Evolutionary conservation across 2,888 invertebrate species (phyloP).

Genomic region (Copidosoma aretas): DNA sequence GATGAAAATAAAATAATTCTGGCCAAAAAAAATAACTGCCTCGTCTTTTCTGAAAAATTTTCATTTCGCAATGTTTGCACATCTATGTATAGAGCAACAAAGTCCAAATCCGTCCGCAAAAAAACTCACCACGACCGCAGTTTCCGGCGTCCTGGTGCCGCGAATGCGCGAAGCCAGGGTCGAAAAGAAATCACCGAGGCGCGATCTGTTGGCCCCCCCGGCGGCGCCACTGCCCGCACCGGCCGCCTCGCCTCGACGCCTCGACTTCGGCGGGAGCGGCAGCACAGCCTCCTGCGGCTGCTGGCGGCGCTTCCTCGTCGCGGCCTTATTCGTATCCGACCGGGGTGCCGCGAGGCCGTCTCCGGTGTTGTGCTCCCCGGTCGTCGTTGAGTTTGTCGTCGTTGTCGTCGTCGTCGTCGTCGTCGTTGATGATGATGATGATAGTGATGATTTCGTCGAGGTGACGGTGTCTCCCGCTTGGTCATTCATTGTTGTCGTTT

Average conservation of each 20-base stretch:
- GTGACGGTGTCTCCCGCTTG: conserved; percentile 57
- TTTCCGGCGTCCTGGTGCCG: background rate
- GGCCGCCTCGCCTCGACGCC: background rate
- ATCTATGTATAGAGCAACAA: too few species aligned
- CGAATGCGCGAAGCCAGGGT: conserved; percentile 22
- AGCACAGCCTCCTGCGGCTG: conserved; percentile 2
- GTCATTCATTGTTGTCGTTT: conserved; percentile 49
- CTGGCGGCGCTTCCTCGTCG: conserved; percentile 51
- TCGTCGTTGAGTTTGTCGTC: conserved; percentile 31
- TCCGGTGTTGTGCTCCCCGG: conserved; percentile 14
- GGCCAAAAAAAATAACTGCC: too few species aligned
- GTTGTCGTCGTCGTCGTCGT: conserved; percentile 40
- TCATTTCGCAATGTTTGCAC: too few species aligned
- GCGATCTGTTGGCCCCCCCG: conserved; percentile 6
- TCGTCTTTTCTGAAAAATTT: too few species aligned
- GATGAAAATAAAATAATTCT: too few species aligned
- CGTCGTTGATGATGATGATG: conserved; percentile 32
- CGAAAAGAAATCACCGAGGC: conserved; percentile 21
- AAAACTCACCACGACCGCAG: background rate
- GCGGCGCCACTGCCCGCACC: background rate
- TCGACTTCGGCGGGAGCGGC: conserved; percentile 10
- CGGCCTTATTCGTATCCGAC: conserved; percentile 49
- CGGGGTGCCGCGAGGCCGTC: conserved; percentile 28
- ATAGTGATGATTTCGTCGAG: conserved; percentile 44
- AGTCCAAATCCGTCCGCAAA: too few species aligned